A percentile compares a stretch with the other conserved stretches of the same genome.
These are phyloP conservation scores for Rachycentron canadum DNA, from an alignment of 2,797 vertebrate genomes.

Conservation along the genomic window DNA sequence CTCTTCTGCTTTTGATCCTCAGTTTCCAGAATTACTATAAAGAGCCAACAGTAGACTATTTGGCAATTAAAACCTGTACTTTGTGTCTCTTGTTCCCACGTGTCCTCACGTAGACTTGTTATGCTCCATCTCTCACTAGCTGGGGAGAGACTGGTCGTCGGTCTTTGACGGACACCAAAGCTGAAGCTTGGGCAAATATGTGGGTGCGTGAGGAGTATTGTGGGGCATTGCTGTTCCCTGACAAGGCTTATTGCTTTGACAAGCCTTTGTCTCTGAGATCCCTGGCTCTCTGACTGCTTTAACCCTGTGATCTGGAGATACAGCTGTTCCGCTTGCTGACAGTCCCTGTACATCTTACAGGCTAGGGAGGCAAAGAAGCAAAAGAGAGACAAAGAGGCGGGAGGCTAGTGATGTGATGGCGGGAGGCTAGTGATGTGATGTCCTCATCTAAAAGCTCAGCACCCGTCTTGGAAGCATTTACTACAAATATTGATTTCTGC, in stretches of 20 bases:
- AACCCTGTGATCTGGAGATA: slow-evolving; percentile 68
- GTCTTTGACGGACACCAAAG: slow-evolving; percentile 46
- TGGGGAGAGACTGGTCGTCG: neutral
- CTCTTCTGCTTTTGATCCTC: neutral
- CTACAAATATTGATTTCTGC: slow-evolving; percentile 72
- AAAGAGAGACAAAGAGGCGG: slow-evolving; percentile 23
- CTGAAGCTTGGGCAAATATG: slow-evolving; percentile 36
- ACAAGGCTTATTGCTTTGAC: slow-evolving; percentile 74
- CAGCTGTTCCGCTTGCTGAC: slow-evolving; percentile 48
- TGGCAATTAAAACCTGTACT: no score
- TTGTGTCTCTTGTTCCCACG: slow-evolving; percentile 1
- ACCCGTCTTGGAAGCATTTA: slow-evolving; percentile 65
- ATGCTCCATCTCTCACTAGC: neutral
- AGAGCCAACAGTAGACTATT: no score
- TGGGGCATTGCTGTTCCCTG: slow-evolving; percentile 51
- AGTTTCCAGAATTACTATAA: neutral
- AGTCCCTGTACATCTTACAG: slow-evolving; percentile 50
- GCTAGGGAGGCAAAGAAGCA: slow-evolving; percentile 12
- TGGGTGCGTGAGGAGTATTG: slow-evolving; percentile 35
- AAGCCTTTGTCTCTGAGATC: slow-evolving; percentile 67
- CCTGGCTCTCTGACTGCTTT: slow-evolving; percentile 61
- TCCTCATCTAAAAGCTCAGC: slow-evolving; percentile 67
- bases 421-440: slow-evolving; percentile 46
- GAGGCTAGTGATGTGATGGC: no score
- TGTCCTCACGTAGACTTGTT: slow-evolving; percentile 7